Base-by-base conservation (phyloP, 1,140 invertebrate species). In the Lordiphosa stackelbergi region DNA sequence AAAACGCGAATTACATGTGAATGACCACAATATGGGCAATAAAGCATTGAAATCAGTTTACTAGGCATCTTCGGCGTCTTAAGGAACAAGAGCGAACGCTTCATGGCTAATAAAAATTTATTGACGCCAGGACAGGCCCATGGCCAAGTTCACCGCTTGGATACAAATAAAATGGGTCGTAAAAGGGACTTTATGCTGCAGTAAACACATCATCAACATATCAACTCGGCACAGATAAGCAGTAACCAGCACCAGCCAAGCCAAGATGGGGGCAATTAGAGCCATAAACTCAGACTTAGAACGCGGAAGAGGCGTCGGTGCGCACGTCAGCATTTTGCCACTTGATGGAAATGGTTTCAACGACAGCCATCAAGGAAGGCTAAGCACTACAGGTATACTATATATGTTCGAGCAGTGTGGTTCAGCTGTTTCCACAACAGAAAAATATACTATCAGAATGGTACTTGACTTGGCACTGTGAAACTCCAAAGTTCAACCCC, bases 61-160 rank as follows among this genome's bases (percentile, higher is more conserved):
- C 64, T 69, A 13, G 53, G 49, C 66, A 51, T 56, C 66, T 61
- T 66, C 24, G 64, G 35, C 63, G 64, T 69, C 66, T 69, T 36
- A 61, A 51, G 64, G 49, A 69, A 69, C 55, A 81, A 72, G 77
- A 83, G 63, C 66, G 37, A 69, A 77, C 71, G 55, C 75, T 75
- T 83, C 63, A 81, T 81, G 77, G 77, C 77, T 81, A 79, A 81
- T 81, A 81, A 81, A 81, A 83, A 83, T 81, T 81, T 81, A 81
- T 83, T 83, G 75, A 73, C 72, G 72, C 72, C 71, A 81, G 56
- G 77, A 71, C 71, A 68, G 62, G 64, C 70, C 68, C 66, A 66
- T 41, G 66, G 38, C 37, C 53, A 57, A 56, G 58, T 42, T 43
- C 41, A 56, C 36, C 58, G 66, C 59, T 68, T 51, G 68, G 71